Evolutionary conservation across 2,797 vertebrate species (phyloP).

Genomic region (Sebastes trivittatus): DNA sequence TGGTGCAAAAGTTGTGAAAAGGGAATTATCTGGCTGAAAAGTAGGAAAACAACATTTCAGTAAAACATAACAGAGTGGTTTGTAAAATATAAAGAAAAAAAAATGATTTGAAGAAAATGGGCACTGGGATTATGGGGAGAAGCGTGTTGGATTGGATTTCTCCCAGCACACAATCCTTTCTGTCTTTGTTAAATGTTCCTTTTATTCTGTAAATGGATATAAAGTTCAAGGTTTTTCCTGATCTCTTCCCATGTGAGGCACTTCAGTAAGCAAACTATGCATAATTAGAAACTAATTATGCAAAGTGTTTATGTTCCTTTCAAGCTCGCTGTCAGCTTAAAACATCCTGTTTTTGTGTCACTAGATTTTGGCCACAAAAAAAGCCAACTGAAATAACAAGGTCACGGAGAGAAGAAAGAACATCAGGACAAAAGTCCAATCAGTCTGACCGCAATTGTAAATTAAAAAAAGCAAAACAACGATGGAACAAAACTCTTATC

Average conservation of each 20-base stretch:
- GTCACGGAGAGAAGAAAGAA: conserved; percentile 35
- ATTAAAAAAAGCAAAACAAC: not conserved
- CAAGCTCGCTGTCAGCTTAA: conserved; percentile 36
- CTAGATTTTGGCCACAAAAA: conserved; percentile 34
- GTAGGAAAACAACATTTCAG: not conserved
- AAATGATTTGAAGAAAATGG: not conserved
- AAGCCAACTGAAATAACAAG: conserved; percentile 46
- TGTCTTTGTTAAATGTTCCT: conserved; percentile 51
- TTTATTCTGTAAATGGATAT: conserved; percentile 41
- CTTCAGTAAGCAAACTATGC: conserved; percentile 53
- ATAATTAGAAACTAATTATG: conserved; percentile 66
- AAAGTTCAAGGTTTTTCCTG: conserved; percentile 41
- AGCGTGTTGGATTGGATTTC: conserved; percentile 24
- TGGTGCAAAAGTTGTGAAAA: not conserved
- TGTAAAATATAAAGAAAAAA: not conserved
- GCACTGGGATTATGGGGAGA: conserved; percentile 25
- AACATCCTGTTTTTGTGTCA: conserved; percentile 48
- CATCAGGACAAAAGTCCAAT: conserved; percentile 13
- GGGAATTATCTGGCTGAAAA: not conserved
- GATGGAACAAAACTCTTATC: not conserved
- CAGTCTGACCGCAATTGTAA: not conserved
- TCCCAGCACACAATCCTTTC: conserved; percentile 27
- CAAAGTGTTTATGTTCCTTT: conserved; percentile 49
- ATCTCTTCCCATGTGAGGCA: conserved; percentile 34
- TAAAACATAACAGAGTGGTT: not conserved